Conservation (phyloP, 37 sponge, comb jelly and placozoan species). For the Lycopodina hypogea region DNA sequence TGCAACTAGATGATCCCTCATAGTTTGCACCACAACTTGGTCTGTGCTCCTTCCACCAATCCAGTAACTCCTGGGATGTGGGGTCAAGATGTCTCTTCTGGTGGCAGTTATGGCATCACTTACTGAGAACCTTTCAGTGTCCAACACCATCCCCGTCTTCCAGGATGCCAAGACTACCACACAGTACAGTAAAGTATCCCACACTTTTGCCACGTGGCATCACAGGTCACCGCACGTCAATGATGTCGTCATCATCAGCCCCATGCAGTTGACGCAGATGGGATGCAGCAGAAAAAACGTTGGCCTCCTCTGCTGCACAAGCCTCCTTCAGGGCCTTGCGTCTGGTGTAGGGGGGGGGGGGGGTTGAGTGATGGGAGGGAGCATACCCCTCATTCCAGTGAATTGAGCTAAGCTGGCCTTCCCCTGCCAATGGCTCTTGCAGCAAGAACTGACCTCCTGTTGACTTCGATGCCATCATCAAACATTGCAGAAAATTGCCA, state of each 20-base stretch:
- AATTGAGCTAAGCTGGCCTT: not conserved
- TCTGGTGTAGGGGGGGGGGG: not conserved
- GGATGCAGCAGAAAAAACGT: not conserved
- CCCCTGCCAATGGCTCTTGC: not conserved
- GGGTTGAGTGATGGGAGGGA: not conserved
- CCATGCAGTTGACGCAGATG: not conserved
- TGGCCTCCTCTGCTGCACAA: not conserved
- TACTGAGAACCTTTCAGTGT: no score
- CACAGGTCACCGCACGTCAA: not conserved
- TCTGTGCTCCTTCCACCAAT: slow-evolving; percentile 19
- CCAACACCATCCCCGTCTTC: no score
- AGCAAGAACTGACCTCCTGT: not conserved
- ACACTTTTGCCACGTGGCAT: not conserved
- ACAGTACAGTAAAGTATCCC: no score
- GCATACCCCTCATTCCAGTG: slow-evolving; percentile 1
- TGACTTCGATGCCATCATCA: not conserved
- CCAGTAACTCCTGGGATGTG: not conserved
- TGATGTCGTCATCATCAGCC: not conserved
- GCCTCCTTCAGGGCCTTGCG: not conserved
- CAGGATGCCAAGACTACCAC: no score
- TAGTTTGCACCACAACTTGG: not conserved
- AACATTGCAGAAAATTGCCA: not conserved
- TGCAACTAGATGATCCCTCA: not conserved
- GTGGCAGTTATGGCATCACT: not conserved
- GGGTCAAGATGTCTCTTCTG: not conserved